These are phyloP conservation scores for Euplagia quadripunctaria DNA, from an alignment of 2,888 invertebrate species.

Conservation along the genomic window DNA sequence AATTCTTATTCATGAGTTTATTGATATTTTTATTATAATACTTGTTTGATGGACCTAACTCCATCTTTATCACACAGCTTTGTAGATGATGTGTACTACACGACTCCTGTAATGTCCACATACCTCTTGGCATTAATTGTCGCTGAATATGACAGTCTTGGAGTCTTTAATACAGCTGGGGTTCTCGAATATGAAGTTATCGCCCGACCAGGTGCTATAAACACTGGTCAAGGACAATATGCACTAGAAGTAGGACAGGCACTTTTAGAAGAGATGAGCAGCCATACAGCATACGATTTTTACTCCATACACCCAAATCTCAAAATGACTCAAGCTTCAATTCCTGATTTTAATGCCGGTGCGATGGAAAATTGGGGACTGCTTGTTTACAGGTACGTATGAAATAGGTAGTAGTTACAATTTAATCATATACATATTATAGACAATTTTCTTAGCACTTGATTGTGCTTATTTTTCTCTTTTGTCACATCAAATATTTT, in stretches of 20 bases:
- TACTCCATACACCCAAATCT: conserved; percentile 77
- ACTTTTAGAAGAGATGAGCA: conserved; percentile 82
- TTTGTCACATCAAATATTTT: too few species aligned
- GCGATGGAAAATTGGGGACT: conserved; percentile 96
- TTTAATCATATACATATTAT: too few species aligned
- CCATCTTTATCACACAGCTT: conserved; percentile 58
- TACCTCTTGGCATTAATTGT: conserved; percentile 91
- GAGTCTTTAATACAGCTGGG: conserved; percentile 21
- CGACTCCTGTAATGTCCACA: conserved; percentile 87
- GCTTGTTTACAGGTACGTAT: conserved; percentile 89
- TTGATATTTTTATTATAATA: not conserved
- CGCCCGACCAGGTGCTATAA: conserved; percentile 78
- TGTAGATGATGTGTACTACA: conserved; percentile 67
- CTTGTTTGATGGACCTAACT: not conserved
- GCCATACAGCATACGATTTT: conserved; percentile 85
- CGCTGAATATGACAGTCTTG: conserved; percentile 84
- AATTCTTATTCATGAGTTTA: conserved; percentile 39
- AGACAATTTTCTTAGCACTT: too few species aligned
- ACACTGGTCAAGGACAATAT: conserved; percentile 71
- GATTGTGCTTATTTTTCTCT: too few species aligned
- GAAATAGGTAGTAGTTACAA: too few species aligned
- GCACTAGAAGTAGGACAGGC: conserved; percentile 70
- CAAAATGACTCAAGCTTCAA: conserved; percentile 91
- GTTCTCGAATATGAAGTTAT: conserved; percentile 74
- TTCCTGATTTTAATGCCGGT: conserved; percentile 92